Base-by-base conservation (phyloP, 1,140 invertebrate genomes). In the Lepidurus apus region DNA sequence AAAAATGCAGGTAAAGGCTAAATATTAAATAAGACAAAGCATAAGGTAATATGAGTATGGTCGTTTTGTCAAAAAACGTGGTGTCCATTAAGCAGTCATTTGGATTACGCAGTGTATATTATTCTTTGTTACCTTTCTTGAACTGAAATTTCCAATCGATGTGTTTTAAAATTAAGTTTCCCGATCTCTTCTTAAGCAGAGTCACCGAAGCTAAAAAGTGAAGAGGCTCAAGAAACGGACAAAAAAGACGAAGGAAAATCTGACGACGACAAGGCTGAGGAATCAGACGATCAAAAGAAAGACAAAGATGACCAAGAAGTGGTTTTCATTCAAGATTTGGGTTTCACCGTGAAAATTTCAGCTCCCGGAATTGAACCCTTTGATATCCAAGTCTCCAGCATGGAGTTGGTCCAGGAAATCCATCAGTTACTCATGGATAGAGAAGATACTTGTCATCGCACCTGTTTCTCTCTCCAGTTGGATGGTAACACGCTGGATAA, bases 371-470 rank as follows among this genome's bases (percentile, higher is more conserved):
- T 93, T 7, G 95, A 98, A 82, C 89, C 93, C 6, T 93, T 98
- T 85, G 95, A 97, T 83, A 93, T 98, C 83, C 95, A 97, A 87
- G 92, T 99, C 2, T 98, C 95, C 13, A 97, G 95, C 83, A 96
- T 97, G 93, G 97, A 99, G 85, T 86, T 99, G 53, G 96, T 99
- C 0, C 97, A 99, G 88, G 98, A 99, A 88, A 98, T 99, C 76
- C 96, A 98, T 85, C 97, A 98, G 86, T 87, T 98, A 75, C 86
- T 99, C 9, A 98, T 98, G 95, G 97, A 99, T 84, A 88, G 96
- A 44, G 97, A 99, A 85, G 97, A 99, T 83, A 98, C 96, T 0
- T 99, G 97, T 83, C 97, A 98, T 83, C 88, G 97, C 42, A 99
- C 98, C 1, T 99, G 97, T 84, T 99, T 99, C 85, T 97, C 96